A percentile compares a stretch with the other conserved stretches of the same genome.
phyloP scores from a whole-genome alignment of 2,113 vertebrate genomes.

The Lutjanus erythropterus region DNA sequence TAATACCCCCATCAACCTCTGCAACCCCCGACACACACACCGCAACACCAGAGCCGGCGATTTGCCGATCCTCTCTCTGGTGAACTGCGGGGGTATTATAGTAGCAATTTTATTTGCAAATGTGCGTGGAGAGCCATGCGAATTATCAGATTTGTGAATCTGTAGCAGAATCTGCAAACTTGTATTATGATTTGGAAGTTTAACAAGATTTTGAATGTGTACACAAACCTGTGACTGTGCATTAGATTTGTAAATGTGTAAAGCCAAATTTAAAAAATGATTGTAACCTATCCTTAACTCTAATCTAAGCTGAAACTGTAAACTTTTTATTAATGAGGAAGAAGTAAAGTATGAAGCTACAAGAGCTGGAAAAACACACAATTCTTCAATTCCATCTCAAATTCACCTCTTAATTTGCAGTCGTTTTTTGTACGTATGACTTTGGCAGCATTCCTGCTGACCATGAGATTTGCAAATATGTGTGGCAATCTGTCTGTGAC shows the following conservation, averaged over 20 bases:
- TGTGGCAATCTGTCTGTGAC: not conserved
- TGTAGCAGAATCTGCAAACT: not conserved
- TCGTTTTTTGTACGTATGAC: not conserved
- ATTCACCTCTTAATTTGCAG: not conserved
- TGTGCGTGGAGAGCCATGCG: not conserved
- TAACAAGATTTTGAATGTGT: not conserved
- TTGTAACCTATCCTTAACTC: too few species aligned
- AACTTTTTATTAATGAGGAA: not conserved
- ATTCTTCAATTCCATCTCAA: not conserved
- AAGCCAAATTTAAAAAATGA: not conserved
- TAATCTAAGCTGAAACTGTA: not conserved
- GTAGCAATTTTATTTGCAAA: not conserved
- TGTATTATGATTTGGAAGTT: not conserved
- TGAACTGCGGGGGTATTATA: not conserved
- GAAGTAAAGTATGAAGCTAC: not conserved
- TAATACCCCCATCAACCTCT: constrained; percentile 39
- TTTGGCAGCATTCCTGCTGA: not conserved
- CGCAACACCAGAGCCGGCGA: not conserved
- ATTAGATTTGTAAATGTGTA: not conserved
- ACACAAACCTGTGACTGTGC: not conserved
- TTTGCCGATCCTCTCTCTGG: not conserved
- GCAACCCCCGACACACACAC: not conserved
- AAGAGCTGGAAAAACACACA: not conserved
- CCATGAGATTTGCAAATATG: not conserved
- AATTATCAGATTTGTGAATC: too few species aligned